A percentile compares a stretch with the other conserved stretches of the same genome.
These are phyloP conservation scores for Aspiorhynchus laticeps DNA, from an alignment of 2,113 vertebrate species.

Conservation along the genomic window DNA sequence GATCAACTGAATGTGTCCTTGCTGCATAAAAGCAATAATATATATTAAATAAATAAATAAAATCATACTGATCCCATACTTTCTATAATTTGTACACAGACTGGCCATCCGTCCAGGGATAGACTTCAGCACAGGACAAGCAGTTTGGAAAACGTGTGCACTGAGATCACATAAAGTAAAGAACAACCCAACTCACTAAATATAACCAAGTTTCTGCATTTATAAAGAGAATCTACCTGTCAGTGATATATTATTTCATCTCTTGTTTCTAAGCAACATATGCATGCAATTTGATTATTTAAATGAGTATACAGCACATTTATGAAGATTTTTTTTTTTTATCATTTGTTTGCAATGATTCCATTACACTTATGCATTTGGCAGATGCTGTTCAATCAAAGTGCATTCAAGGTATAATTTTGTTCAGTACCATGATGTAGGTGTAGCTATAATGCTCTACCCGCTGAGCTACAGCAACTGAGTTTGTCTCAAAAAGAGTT, in stretches of 20 bases:
- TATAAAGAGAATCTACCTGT: background rate
- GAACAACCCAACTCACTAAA: background rate
- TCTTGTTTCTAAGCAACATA: conserved; percentile 8
- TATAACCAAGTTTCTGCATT: background rate
- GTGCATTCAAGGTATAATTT: background rate
- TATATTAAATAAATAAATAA: too few relatives aligned
- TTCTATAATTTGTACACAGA: background rate
- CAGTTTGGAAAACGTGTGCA: background rate
- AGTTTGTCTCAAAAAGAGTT: background rate
- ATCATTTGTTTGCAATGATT: background rate
- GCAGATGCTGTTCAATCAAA: background rate
- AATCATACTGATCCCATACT: background rate
- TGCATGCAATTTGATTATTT: background rate
- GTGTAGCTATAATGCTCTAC: background rate
- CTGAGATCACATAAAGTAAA: background rate
- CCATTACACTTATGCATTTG: background rate
- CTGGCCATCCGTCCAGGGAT: background rate
- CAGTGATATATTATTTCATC: background rate
- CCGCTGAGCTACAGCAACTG: background rate
- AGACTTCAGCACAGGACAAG: background rate
- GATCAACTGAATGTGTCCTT: too few relatives aligned
- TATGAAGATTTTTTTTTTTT: background rate
- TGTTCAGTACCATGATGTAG: background rate
- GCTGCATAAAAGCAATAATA: too few relatives aligned
- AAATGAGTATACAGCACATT: background rate